Evolutionary conservation across 2,797 vertebrate genomes (phyloP).

Genomic region (Hydrophis major): DNA sequence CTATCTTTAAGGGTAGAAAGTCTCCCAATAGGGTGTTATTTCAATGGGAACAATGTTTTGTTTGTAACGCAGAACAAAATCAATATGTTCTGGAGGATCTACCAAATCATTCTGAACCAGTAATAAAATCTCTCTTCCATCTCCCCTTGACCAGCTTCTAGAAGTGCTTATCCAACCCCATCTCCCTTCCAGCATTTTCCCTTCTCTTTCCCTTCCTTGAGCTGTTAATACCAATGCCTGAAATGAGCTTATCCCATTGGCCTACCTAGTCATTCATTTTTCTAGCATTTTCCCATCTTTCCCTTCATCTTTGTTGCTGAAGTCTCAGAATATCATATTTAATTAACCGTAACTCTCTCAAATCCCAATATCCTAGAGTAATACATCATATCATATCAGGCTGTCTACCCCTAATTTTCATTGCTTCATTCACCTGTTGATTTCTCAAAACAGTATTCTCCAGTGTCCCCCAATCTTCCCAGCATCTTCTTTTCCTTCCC

Average conservation of each 20-base stretch:
- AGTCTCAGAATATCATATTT: not conserved
- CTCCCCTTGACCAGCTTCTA: not conserved
- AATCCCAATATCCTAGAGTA: not conserved
- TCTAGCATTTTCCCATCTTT: not conserved
- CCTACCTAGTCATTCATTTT: not conserved
- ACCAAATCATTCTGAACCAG: not conserved
- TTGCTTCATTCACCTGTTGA: not conserved
- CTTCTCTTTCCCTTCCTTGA: not conserved
- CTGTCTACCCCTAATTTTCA: not conserved
- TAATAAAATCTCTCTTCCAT: not conserved
- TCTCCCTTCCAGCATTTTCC: not conserved
- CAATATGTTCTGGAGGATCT: not conserved
- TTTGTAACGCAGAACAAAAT: not conserved
- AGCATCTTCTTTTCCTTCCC: not conserved
- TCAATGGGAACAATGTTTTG: not conserved
- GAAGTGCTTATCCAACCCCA: not conserved
- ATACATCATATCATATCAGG: not conserved
- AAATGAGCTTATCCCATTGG: not conserved
- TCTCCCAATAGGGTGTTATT: not conserved
- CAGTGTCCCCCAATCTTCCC: not conserved
- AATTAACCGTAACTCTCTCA: not conserved
- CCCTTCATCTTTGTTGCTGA: not conserved
- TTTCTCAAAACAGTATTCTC: not conserved
- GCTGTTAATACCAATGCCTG: not conserved
- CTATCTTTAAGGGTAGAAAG: not conserved